Percentiles rank a stretch among this genome's conserved stretches.
These are phyloP conservation scores for Sparus aurata DNA, from an alignment of 2,797 vertebrate genomes.

Conservation along the genomic window DNA sequence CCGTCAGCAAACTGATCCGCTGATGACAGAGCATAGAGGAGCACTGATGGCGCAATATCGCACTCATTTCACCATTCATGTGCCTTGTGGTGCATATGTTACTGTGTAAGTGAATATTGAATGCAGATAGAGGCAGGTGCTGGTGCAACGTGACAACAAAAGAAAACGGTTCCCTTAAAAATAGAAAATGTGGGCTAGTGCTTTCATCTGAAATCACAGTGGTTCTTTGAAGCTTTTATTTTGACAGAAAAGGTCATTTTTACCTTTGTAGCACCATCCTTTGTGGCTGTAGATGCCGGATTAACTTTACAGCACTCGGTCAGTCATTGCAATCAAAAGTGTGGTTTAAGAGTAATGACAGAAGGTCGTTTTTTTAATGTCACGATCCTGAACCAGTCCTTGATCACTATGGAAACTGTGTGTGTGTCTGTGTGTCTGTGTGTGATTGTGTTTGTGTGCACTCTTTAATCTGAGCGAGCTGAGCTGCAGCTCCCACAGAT, in stretches of 20 bases:
- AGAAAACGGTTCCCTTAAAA: conserved; percentile 11
- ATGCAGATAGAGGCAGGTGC: conserved; percentile 7
- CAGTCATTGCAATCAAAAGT: not conserved
- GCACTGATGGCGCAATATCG: not conserved
- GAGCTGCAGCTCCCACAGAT: conserved; percentile 57
- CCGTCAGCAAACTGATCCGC: conserved; percentile 41
- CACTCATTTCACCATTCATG: not conserved
- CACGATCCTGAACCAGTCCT: conserved; percentile 27
- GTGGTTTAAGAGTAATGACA: conserved; percentile 16
- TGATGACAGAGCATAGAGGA: conserved; percentile 26
- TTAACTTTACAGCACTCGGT: conserved; percentile 13
- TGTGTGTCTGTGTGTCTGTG: conserved; percentile 1
- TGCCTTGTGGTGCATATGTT: not conserved
- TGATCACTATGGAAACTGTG: conserved; percentile 75
- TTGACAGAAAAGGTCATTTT: not conserved
- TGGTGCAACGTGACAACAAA: conserved; percentile 19
- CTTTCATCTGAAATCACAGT: not conserved
- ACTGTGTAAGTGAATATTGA: conserved; percentile 8
- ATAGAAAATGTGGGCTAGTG: not conserved
- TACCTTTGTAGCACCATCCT: not conserved
- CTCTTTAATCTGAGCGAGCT: conserved; percentile 58
- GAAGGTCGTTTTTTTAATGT: conserved; percentile 1
- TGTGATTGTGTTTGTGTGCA: not conserved
- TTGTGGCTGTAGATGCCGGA: conserved; percentile 20
- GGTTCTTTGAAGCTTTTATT: conserved; percentile 4